These are phyloP conservation scores for Halcyon malimbica DNA, from an alignment of 2,113 vertebrate species.

Conservation along the genomic window DNA sequence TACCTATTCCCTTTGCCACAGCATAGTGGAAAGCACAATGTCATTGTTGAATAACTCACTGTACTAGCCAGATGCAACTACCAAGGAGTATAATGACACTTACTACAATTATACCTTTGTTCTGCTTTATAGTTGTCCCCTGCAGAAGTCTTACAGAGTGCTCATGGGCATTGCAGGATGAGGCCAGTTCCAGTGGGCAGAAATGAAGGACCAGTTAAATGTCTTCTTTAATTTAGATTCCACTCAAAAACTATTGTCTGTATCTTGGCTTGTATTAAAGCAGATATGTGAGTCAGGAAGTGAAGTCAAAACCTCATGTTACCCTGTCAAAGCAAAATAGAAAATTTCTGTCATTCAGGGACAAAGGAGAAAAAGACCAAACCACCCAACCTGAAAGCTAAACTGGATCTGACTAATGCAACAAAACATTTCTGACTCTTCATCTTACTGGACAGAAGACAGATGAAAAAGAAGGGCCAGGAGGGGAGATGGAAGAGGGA, in stretches of 20 bases:
- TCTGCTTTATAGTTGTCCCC: not conserved
- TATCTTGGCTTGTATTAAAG: not conserved
- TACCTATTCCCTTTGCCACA: not conserved
- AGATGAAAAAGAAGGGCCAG: not conserved
- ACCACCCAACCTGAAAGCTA: not conserved
- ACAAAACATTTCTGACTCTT: not conserved
- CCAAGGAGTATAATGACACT: not conserved
- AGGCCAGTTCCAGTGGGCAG: not conserved
- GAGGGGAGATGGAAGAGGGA: not conserved
- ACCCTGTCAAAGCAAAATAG: not conserved
- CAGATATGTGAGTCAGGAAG: not conserved
- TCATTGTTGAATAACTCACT: not conserved
- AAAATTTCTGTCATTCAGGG: not conserved
- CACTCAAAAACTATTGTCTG: not conserved
- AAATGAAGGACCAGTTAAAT: not conserved
- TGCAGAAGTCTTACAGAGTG: not conserved
- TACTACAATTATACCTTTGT: not conserved
- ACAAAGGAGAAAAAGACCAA: not conserved
- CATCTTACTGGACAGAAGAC: not conserved
- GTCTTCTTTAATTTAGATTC: not conserved
- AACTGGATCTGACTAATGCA: not conserved
- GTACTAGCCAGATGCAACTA: not conserved
- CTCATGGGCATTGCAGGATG: not conserved
- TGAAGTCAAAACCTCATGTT: not conserved
- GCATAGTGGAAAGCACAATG: not conserved